Conservation (phyloP, 2,113 vertebrate genomes). For the Pitta sordida region DNA sequence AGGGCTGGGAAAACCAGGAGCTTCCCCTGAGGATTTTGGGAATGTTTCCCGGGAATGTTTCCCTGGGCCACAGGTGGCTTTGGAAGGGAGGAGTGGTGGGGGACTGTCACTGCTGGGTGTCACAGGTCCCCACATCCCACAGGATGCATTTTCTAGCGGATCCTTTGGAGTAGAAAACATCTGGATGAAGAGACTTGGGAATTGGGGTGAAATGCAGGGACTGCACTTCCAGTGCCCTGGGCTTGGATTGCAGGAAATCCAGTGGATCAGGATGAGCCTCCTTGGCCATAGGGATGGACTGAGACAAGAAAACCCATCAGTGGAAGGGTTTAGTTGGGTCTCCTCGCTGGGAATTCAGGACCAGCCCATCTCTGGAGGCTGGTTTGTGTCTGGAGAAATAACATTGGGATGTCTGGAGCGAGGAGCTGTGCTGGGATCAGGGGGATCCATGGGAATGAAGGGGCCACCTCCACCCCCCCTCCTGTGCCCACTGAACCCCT, state of each 20-base stretch:
- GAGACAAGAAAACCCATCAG: neutral
- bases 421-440: neutral
- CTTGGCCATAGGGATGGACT: neutral
- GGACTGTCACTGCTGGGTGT: neutral
- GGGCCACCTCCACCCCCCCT: neutral
- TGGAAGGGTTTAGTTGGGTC: neutral
- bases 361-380: neutral
- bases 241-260: neutral
- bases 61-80: neutral
- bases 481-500: neutral
- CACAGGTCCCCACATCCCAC: rapidly evolving
- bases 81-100: neutral
- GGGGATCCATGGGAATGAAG: rapidly evolving
- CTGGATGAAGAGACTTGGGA: neutral
- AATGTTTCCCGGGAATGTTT: neutral
- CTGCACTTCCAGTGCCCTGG: rapidly evolving
- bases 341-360: neutral
- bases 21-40: neutral
- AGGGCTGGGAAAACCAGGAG: neutral
- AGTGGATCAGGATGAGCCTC: neutral
- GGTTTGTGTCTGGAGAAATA: neutral
- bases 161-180: neutral
- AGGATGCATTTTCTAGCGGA: neutral
- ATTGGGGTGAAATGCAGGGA: neutral
- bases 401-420: neutral